Base-by-base conservation (phyloP, 2,797 vertebrate genomes). In the Pterois miles region DNA sequence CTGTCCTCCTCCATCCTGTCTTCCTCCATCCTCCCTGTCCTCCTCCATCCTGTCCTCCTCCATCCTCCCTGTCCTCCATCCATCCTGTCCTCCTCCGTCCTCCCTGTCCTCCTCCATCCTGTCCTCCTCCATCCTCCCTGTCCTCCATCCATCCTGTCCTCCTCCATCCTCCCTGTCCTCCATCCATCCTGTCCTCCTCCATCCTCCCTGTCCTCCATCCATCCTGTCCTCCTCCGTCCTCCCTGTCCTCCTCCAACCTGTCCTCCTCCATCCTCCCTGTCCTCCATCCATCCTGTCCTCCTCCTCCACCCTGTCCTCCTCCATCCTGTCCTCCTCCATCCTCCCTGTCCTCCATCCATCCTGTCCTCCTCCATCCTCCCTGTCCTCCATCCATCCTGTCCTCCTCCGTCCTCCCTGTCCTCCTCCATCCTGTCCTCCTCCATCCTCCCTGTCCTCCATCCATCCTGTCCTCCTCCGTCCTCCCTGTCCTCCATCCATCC, bases 201-300 rank as follows among this genome's bases (percentile, higher is more conserved):
- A n/a, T n/a, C n/a, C n/a, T 34, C 73, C 65, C 69, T 70, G 76
- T 59, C 82, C 8, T 60, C 70, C 80, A 85, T 85, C 70, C n/a
- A n/a, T n/a, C n/a, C n/a, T n/a, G n/a, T 34, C 33, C 33, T 34
- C 33, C n/a, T n/a, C n/a, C n/a, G n/a, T n/a, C n/a, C n/a, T 34
- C 73, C 65, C 69, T 70, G 76, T 59, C 82, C 8, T 60, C 70
- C 80, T 86, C 84, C 70, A 78, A n/a, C n/a, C n/a, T n/a, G n/a
- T 34, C 33, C 33, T 34, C 33, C n/a, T n/a, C n/a, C n/a, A n/a
- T n/a, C n/a, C n/a, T 34, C 73, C 65, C 69, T 70, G 76, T 59
- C 82, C 8, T 60, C 70, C 80, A 85, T 85, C 70, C n/a, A n/a
- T n/a, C n/a, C n/a, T n/a, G n/a, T 34, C 33, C 33, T 34, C 33